phyloP scores from a whole-genome alignment of 2,888 invertebrate genomes.

The Platycheirus rosarum region DNA sequence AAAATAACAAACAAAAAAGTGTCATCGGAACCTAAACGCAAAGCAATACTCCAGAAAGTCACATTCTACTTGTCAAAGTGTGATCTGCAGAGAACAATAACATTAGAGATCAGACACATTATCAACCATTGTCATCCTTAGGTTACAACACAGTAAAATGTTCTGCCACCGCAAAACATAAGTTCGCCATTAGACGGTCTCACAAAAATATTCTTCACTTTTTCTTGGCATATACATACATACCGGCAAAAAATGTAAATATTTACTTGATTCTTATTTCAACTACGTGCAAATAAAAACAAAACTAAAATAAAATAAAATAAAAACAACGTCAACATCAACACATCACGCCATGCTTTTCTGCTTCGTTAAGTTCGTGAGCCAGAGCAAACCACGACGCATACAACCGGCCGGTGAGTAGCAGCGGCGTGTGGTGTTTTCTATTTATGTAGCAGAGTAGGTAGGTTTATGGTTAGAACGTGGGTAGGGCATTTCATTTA shows the following conservation, averaged over 20 bases:
- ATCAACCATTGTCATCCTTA: slow-evolving; percentile 19
- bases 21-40: slow-evolving; percentile 36
- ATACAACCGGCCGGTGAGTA: not conserved
- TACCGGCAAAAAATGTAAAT: slow-evolving; percentile 61
- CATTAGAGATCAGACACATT: not conserved
- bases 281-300: slow-evolving; percentile 24
- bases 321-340: slow-evolving; percentile 46
- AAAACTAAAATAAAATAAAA: slow-evolving; percentile 36
- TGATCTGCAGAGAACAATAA: slow-evolving; percentile 51
- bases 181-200: slow-evolving; percentile 41
- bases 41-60: not conserved
- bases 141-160: slow-evolving; percentile 32
- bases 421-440: too few relatives aligned
- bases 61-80: slow-evolving; percentile 46
- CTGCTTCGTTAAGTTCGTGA: slow-evolving; percentile 12
- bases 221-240: slow-evolving; percentile 31
- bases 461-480: slow-evolving; percentile 2
- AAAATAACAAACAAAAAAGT: slow-evolving; percentile 21
- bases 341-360: slow-evolving; percentile 58
- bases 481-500: slow-evolving; percentile 9
- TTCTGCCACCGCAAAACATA: slow-evolving; percentile 5
- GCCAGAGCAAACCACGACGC: slow-evolving; percentile 6
- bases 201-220: slow-evolving; percentile 16
- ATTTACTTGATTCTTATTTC: slow-evolving; percentile 57
- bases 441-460: not conserved